phyloP scores from a whole-genome alignment of 2,113 vertebrate genomes.

The Engystomops pustulosus region DNA sequence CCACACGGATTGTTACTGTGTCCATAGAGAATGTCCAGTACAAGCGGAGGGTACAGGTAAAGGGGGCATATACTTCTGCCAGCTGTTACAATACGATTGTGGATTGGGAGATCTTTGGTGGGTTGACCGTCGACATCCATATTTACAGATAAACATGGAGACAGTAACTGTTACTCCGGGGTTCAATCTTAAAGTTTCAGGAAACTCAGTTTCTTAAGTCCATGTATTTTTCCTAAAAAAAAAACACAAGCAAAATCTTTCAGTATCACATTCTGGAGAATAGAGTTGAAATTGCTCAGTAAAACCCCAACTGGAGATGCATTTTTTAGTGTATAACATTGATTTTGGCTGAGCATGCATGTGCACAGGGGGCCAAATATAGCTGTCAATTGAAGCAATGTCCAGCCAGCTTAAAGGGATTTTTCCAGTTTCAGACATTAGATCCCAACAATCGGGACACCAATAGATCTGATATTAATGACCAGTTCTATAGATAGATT shows the following conservation, averaged over 20 bases:
- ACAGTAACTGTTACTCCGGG: too few species aligned
- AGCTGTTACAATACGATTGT: background rate
- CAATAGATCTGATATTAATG: too few species aligned
- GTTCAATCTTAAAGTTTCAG: background rate
- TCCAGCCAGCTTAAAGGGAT: too few species aligned
- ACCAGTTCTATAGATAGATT: too few species aligned
- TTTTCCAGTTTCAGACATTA: too few species aligned
- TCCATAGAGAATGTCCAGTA: conserved; percentile 6
- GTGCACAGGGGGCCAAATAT: too few species aligned
- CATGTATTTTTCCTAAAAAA: conserved; percentile 13
- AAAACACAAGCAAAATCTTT: background rate
- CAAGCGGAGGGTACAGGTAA: background rate
- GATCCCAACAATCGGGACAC: too few species aligned
- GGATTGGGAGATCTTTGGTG: background rate
- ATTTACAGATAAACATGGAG: background rate
- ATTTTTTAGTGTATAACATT: too few species aligned
- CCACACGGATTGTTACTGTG: background rate
- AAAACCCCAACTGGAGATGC: too few species aligned
- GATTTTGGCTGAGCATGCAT: too few species aligned
- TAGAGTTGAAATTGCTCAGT: background rate
- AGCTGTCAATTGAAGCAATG: too few species aligned
- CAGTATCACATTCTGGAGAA: too few species aligned
- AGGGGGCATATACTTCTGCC: background rate
- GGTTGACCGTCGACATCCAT: background rate
- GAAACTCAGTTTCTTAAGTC: conserved; percentile 6